A percentile compares a stretch with the other conserved stretches of the same genome.
Conservation (phyloP, 1,140 invertebrate species). For the Harlomillsia oculata region DNA sequence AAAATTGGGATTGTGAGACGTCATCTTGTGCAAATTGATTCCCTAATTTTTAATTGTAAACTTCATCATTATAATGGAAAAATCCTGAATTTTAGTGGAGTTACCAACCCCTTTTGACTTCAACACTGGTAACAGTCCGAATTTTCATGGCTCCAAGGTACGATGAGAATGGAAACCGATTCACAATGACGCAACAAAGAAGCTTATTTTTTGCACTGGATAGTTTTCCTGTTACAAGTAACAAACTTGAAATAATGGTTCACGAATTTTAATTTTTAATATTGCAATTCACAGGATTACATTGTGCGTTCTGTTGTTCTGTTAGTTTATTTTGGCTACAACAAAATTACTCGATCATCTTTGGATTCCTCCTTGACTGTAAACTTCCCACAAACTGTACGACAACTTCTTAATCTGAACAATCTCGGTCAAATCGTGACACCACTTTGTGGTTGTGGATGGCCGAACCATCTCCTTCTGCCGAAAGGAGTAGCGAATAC, state of each 20-base stretch:
- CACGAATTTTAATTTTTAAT: too few relatives aligned
- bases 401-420: constrained; percentile 3
- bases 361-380: constrained; percentile 6
- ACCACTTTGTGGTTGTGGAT: constrained; percentile 35
- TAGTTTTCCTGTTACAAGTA: constrained; percentile 56
- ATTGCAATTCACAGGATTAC: too few relatives aligned
- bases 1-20: constrained; percentile 38
- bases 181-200: constrained; percentile 55
- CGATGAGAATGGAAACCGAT: constrained; percentile 55
- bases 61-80: too few relatives aligned
- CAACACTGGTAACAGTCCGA: constrained; percentile 65
- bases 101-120: too few relatives aligned
- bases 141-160: constrained; percentile 62
- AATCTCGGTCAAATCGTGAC: neutral
- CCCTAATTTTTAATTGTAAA: too few relatives aligned
- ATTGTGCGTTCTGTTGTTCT: too few relatives aligned
- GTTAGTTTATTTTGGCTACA: too few relatives aligned
- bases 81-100: too few relatives aligned
- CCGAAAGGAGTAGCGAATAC: constrained; percentile 36
- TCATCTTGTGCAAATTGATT: too few relatives aligned
- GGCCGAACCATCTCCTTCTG: constrained; percentile 37
- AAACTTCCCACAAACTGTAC: constrained; percentile 7
- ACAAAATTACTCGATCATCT: constrained; percentile 5
- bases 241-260: too few relatives aligned
- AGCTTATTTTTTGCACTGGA: constrained; percentile 65